Conservation (phyloP, 37 sponge, comb jelly and placozoan genomes). For the Geodia barretti region DNA sequence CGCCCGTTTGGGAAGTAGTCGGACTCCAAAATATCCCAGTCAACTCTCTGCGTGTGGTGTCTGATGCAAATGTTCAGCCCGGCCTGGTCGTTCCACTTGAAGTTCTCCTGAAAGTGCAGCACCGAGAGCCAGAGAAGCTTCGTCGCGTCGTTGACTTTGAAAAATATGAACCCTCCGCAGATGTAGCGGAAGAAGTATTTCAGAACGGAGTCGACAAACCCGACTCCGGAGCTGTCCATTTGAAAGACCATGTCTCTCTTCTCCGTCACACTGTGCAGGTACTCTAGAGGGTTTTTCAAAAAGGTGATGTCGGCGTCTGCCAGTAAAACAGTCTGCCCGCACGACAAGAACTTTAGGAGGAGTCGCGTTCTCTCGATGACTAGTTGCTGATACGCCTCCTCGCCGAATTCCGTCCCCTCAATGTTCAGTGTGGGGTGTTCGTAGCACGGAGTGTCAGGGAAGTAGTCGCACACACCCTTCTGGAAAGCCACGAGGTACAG, state of each 20-base stretch:
- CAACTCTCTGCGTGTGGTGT: conserved; percentile 22
- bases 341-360: conserved; percentile 27
- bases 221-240: conserved; percentile 34
- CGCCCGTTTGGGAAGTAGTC: conserved; percentile 54
- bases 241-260: conserved; percentile 47
- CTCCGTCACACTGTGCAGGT: background rate
- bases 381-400: conserved; percentile 41
- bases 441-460: conserved; percentile 28
- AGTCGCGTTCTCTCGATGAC: conserved; percentile 52
- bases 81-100: conserved; percentile 66
- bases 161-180: conserved; percentile 55
- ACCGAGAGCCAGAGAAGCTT: conserved; percentile 40
- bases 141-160: conserved; percentile 18
- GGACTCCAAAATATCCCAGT: conserved; percentile 28
- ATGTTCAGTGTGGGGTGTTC: conserved; percentile 10
- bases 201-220: conserved; percentile 19
- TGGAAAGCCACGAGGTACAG: conserved; percentile 29
- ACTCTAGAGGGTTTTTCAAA: conserved; percentile 27
- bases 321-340: conserved; percentile 10
- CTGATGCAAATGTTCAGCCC: conserved; percentile 61
- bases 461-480: conserved; percentile 20
- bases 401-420: conserved; percentile 12
- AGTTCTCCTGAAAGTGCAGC: conserved; percentile 33
- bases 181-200: conserved; percentile 44
- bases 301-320: conserved; percentile 50